Percentiles rank a stretch among this genome's conserved stretches.
These are phyloP conservation scores for Sebastes vulpes DNA, from an alignment of 2,797 vertebrate species.

Conservation along the genomic window DNA sequence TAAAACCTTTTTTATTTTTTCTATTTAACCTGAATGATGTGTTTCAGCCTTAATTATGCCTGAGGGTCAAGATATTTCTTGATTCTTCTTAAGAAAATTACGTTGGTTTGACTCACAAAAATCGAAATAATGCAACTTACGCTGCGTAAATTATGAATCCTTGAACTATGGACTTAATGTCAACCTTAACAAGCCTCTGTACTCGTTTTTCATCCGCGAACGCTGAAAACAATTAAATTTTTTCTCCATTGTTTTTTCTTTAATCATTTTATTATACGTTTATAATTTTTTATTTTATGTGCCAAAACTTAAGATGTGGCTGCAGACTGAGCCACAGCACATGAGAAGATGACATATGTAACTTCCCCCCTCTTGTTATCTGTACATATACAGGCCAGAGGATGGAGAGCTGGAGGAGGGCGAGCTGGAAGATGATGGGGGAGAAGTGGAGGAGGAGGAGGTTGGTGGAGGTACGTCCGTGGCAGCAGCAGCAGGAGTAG, in stretches of 20 bases:
- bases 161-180: not conserved
- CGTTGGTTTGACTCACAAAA: not conserved
- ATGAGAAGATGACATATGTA: not conserved
- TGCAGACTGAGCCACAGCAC: not conserved
- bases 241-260: not conserved
- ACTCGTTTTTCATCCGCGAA: constrained; percentile 7
- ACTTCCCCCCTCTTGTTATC: not conserved
- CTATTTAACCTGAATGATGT: not conserved
- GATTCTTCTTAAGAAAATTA: not conserved
- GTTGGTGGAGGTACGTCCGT: constrained; percentile 73
- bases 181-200: not conserved
- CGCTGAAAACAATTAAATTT: not conserved
- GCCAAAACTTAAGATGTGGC: not conserved
- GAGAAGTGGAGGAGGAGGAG: constrained; percentile 83
- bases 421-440: constrained; percentile 94
- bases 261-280: not conserved
- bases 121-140: not conserved
- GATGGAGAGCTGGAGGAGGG: constrained; percentile 96
- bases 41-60: not conserved
- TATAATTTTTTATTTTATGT: not conserved
- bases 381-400: constrained; percentile 81
- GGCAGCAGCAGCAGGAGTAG: constrained; percentile 41
- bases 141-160: not conserved
- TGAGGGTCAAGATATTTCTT: not conserved
- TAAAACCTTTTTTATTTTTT: not conserved